phyloP scores from a whole-genome alignment of 2,797 vertebrate species.

The Cichlasoma orientale region DNA sequence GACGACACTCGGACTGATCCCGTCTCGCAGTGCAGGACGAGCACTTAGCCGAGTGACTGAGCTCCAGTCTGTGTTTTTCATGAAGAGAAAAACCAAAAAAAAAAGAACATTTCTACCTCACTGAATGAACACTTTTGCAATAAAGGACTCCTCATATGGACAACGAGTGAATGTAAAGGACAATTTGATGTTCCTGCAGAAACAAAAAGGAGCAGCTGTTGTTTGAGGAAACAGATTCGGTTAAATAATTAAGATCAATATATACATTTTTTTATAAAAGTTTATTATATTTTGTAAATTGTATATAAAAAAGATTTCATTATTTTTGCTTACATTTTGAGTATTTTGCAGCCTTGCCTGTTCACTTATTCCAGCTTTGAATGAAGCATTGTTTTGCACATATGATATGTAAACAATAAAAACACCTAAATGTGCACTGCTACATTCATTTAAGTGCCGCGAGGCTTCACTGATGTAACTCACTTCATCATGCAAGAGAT shows the following conservation, averaged over 20 bases:
- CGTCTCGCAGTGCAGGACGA: constrained; percentile 58
- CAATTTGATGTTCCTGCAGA: constrained; percentile 48
- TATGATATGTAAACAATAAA: constrained; percentile 80
- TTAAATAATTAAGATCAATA: constrained; percentile 84
- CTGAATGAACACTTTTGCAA: constrained; percentile 73
- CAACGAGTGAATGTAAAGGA: constrained; percentile 80
- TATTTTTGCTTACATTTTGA: constrained; percentile 89
- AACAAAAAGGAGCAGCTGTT: constrained; percentile 42
- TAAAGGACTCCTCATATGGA: constrained; percentile 65
- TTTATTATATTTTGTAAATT: constrained; percentile 90
- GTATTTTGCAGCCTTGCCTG: constrained; percentile 74
- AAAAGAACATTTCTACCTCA: constrained; percentile 88
- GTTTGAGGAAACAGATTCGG: constrained; percentile 72
- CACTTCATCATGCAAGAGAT: neutral
- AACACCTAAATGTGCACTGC: constrained; percentile 81
- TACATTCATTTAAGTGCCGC: constrained; percentile 43
- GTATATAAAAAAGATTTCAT: constrained; percentile 88
- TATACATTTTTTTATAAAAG: constrained; percentile 81
- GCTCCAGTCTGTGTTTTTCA: constrained; percentile 34
- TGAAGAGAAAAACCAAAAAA: constrained; percentile 67
- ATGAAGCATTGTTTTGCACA: constrained; percentile 89
- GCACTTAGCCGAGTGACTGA: constrained; percentile 80
- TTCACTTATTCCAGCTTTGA: constrained; percentile 79
- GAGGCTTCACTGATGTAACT: constrained; percentile 2
- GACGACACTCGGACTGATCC: constrained; percentile 82